A percentile compares a stretch with the other conserved stretches of the same genome.
These are phyloP conservation scores for Plecturocebus donacophilus DNA, from an alignment of 2,113 vertebrate species.

Conservation along the genomic window DNA sequence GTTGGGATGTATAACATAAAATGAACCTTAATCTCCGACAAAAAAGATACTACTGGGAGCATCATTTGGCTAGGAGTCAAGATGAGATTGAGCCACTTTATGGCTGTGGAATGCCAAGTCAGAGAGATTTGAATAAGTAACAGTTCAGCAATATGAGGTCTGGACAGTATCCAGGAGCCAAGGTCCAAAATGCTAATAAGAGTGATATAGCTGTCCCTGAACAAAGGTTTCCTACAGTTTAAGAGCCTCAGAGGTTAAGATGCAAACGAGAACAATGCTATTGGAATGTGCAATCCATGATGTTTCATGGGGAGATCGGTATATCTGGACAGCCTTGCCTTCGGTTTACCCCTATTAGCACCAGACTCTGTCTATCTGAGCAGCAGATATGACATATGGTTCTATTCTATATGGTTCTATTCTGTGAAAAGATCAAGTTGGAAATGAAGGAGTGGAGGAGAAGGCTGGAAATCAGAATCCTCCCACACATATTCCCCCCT, in stretches of 20 bases:
- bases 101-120: background rate
- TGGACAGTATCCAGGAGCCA: background rate
- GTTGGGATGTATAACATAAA: background rate
- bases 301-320: background rate
- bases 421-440: background rate
- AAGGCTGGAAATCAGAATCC: background rate
- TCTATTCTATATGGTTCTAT: background rate
- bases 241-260: background rate
- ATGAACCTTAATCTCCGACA: background rate
- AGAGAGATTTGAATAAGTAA: background rate
- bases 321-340: background rate
- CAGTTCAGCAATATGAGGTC: background rate
- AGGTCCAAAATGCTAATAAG: background rate
- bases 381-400: too few species aligned
- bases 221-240: constrained; percentile 45
- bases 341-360: background rate
- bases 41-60: background rate
- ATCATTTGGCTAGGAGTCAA: background rate
- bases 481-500: background rate
- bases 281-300: background rate
- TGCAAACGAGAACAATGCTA: background rate
- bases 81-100: background rate
- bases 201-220: constrained; percentile 28
- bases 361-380: background rate
- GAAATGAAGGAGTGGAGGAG: background rate